Conservation (phyloP, 2,113 vertebrate genomes). For the Ahaetulla prasina region DNA sequence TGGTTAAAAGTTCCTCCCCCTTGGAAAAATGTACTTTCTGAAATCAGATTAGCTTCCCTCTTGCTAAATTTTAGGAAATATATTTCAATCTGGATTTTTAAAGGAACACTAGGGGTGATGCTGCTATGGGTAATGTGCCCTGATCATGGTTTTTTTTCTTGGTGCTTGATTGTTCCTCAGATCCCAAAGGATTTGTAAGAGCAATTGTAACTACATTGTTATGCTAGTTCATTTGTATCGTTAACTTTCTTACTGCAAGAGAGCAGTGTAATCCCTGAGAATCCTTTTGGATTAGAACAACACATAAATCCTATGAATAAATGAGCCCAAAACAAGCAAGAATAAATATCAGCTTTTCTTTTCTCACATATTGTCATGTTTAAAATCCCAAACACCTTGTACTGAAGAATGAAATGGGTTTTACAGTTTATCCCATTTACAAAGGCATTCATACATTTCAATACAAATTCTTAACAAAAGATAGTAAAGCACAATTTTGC, state of each 20-base stretch:
- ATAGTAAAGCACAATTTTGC: not conserved
- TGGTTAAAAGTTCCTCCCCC: not conserved
- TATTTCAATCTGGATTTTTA: not conserved
- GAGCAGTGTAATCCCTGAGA: not conserved
- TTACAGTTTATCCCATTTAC: not conserved
- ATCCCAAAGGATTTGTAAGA: not conserved
- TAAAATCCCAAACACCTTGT: not conserved
- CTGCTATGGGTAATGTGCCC: not conserved
- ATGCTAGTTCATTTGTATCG: not conserved
- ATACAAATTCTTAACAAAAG: not conserved
- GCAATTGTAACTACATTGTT: not conserved
- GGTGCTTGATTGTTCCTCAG: not conserved
- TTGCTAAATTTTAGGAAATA: not conserved
- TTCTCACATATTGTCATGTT: not conserved
- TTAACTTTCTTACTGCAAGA: not conserved
- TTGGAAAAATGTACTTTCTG: not conserved
- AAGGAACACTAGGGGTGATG: not conserved
- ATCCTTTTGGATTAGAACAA: not conserved
- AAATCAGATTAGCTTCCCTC: not conserved
- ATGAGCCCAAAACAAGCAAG: not conserved
- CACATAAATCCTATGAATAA: not conserved
- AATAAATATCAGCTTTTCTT: not conserved
- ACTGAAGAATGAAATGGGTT: not conserved
- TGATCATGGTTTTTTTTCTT: not conserved
- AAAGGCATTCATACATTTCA: not conserved